A percentile compares a stretch with the other conserved stretches of the same genome.
Evolutionary conservation across 2,113 vertebrate species (phyloP).

Genomic region (Lasiurus borealis): DNA sequence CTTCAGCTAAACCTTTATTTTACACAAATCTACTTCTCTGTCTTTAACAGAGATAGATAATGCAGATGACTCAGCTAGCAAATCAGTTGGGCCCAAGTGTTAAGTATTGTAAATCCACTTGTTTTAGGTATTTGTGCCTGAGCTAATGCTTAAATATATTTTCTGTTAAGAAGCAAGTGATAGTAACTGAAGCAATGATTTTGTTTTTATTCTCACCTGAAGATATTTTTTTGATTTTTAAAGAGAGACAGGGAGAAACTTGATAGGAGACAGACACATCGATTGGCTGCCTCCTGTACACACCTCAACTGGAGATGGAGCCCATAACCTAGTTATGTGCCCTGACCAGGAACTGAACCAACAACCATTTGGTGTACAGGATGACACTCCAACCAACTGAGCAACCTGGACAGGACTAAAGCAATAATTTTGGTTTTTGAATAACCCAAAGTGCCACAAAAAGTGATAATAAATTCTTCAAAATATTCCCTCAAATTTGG

Average conservation of each 20-base stretch:
- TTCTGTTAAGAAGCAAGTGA: slow-evolving; percentile 15
- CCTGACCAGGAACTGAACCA: not conserved
- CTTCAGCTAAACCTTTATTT: slow-evolving; percentile 43
- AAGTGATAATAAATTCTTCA: not conserved
- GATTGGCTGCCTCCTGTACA: not conserved
- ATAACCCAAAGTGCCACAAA: not conserved
- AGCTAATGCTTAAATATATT: slow-evolving; percentile 36
- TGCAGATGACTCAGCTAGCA: not conserved
- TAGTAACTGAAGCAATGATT: not conserved
- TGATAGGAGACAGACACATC: not conserved
- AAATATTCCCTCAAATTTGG: not conserved
- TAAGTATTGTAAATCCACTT: slow-evolving; percentile 29
- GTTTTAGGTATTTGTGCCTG: slow-evolving; percentile 4
- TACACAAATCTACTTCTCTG: slow-evolving; percentile 54
- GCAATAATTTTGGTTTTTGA: not conserved
- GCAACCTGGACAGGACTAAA: not conserved
- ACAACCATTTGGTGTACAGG: not conserved
- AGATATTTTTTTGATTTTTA: not conserved
- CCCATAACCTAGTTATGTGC: not conserved
- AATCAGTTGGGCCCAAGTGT: not conserved
- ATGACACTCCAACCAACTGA: not conserved
- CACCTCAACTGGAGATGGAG: fast-evolving
- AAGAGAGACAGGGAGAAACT: not conserved
- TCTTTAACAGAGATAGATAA: slow-evolving; percentile 35
- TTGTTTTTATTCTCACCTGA: not conserved